Evolutionary conservation across 1,140 invertebrate species (phyloP).

Genomic region (Drosophila murphyi): DNA sequence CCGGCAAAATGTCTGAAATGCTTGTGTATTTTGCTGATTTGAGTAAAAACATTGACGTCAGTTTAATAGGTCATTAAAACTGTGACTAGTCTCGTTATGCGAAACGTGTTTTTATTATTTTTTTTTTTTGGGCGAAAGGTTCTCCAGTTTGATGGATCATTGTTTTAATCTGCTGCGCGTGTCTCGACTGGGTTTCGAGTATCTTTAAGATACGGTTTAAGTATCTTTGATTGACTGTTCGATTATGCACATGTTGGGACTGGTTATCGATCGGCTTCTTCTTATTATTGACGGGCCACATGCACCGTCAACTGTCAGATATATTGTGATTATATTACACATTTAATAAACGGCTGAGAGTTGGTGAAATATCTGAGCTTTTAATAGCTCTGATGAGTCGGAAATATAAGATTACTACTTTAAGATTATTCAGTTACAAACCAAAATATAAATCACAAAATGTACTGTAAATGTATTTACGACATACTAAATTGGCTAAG

Average conservation of each 20-base stretch:
- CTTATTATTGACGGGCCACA: too few relatives aligned
- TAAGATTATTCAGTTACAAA: too few relatives aligned
- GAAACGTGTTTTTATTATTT: constrained; percentile 25
- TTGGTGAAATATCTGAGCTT: too few relatives aligned
- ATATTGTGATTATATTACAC: too few relatives aligned
- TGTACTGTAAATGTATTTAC: too few relatives aligned
- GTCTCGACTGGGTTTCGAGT: constrained; percentile 2
- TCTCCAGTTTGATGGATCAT: constrained; percentile 57
- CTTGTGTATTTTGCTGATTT: constrained; percentile 27
- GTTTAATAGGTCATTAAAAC: constrained; percentile 68
- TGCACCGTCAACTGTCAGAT: too few relatives aligned
- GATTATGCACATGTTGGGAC: neutral
- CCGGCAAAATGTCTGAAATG: constrained; percentile 66
- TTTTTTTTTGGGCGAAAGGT: constrained; percentile 36
- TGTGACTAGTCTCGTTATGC: constrained; percentile 54
- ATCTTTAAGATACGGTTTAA: constrained; percentile 6
- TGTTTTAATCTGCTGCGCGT: constrained; percentile 18
- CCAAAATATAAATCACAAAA: too few relatives aligned
- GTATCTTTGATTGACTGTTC: constrained; percentile 9
- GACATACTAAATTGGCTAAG: too few relatives aligned
- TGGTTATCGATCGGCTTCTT: too few relatives aligned
- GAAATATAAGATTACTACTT: too few relatives aligned
- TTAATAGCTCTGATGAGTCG: too few relatives aligned
- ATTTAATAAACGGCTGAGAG: too few relatives aligned
- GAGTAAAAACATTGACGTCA: constrained; percentile 26